Conservation (phyloP, 2,888 invertebrate genomes). For the Heliconius ethilla region DNA sequence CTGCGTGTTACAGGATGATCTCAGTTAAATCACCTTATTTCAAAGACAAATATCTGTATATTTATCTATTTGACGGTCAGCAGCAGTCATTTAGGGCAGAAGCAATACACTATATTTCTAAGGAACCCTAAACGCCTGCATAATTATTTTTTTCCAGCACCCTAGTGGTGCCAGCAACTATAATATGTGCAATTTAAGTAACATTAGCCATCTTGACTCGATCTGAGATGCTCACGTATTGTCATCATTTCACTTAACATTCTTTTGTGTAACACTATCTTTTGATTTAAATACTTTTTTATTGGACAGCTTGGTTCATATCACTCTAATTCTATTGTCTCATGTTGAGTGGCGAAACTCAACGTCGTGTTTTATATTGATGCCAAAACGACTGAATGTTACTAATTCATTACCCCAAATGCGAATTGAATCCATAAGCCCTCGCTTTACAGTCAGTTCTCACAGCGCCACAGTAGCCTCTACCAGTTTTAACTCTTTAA, state of each 20-base stretch:
- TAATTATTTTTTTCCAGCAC: constrained; percentile 20
- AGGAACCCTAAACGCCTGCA: constrained; percentile 18
- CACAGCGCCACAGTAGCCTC: not conserved
- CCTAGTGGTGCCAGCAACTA: not conserved
- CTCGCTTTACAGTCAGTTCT: not conserved
- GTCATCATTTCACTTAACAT: constrained; percentile 25
- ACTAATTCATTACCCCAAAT: not conserved
- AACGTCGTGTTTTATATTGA: not conserved
- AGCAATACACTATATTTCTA: not conserved
- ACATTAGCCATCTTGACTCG: constrained; percentile 17
- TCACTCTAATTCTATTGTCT: not conserved
- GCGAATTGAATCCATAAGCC: not conserved
- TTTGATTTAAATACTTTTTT: not conserved
- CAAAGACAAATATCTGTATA: not conserved
- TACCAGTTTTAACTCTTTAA: constrained; percentile 5
- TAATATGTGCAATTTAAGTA: constrained; percentile 26
- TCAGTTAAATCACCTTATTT: too few relatives aligned
- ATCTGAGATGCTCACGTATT: constrained; percentile 20
- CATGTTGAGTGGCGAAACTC: not conserved
- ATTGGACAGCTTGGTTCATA: not conserved
- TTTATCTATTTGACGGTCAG: not conserved
- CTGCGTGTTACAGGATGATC: too few relatives aligned
- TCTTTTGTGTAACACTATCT: constrained; percentile 23
- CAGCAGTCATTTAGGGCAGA: not conserved
- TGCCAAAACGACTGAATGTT: too few relatives aligned